Base-by-base conservation (phyloP, 2,888 invertebrate genomes). In the Nemotelus nigrinus region DNA sequence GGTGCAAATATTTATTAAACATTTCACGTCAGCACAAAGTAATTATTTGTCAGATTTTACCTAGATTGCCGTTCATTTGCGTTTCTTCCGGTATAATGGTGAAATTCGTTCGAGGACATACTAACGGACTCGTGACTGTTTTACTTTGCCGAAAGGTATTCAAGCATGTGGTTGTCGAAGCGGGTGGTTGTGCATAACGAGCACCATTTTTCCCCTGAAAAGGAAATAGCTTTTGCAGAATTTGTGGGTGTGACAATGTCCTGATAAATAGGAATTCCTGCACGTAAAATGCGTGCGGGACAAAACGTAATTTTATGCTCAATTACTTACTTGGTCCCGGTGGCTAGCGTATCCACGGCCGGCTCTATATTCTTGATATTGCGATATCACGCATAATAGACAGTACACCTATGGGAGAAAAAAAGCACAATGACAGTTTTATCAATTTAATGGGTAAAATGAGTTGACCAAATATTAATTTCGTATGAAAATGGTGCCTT, bases 321-420 rank as follows among this genome's bases (percentile, higher is more conserved):
- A 58, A 45, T 63, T 75, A 50, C 58, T 58, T 57, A 77, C 76
- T 60, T 39, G 74, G 48, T 57, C 44, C 25, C 48, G 58, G 41
- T 77, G 57, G 5, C 65, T 48, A 41, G 67, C 76, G 41, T 93
- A 92, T 41, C 94, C 94, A 72, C 93, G 89, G 3, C 94, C 93
- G 5, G 90, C 91, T 79, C 90, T 87, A 83, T 94, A 93, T 84
- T 94, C 94, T 87, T 96, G 96, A 84, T 94, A 95, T 86, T 95
- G 95, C 3, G 95, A 95, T 84, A 95, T 90, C 78, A 96, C 95
- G 88, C 95, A 95, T 78, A 95, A 89, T 86, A 95, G 88, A 80
- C 93, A 92, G 86, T 96, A 96, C 55, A 93, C 88, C 95, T 96
- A 89, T 65, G 87, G 87, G 79, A 55, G 43, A 71, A 55, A 55